Evolutionary conservation across 2,113 vertebrate species (phyloP).

Genomic region (Meleagris gallopavo): DNA sequence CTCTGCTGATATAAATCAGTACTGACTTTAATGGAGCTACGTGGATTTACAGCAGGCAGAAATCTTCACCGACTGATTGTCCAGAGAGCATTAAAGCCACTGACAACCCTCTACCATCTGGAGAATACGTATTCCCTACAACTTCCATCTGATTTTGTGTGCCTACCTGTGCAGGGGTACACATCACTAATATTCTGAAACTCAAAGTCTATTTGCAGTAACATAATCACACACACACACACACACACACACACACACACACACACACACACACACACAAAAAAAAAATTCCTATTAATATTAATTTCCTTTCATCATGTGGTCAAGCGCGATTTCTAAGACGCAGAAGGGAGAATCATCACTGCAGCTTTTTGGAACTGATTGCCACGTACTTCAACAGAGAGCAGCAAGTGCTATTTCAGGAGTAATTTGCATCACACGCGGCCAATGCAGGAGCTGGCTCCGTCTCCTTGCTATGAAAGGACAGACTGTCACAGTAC

Average conservation of each 20-base stretch:
- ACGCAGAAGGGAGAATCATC: neutral
- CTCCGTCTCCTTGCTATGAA: neutral
- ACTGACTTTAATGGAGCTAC: slow-evolving; percentile 1
- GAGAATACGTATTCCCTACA: neutral
- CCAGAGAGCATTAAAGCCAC: neutral
- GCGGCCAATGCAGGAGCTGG: neutral
- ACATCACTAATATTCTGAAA: neutral
- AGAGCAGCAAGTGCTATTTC: slow-evolving; percentile 12
- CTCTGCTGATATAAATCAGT: neutral
- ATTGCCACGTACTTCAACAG: neutral
- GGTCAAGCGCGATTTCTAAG: neutral
- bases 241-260: neutral
- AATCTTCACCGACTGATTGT: neutral
- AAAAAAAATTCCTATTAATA: neutral
- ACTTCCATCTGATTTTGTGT: neutral
- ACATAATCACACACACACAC: neutral
- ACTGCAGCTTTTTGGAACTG: neutral
- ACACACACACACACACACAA: too few species aligned
- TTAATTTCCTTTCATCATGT: neutral
- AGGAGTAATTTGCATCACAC: neutral
- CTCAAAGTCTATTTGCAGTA: neutral
- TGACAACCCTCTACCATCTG: neutral
- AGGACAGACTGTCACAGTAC: neutral
- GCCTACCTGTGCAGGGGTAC: rapidly evolving
- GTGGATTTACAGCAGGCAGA: slow-evolving; percentile 11